Percentiles rank a stretch among this genome's conserved stretches.
phyloP scores from a whole-genome alignment of 2,888 invertebrate species.

The Rhagonycha fulva region DNA sequence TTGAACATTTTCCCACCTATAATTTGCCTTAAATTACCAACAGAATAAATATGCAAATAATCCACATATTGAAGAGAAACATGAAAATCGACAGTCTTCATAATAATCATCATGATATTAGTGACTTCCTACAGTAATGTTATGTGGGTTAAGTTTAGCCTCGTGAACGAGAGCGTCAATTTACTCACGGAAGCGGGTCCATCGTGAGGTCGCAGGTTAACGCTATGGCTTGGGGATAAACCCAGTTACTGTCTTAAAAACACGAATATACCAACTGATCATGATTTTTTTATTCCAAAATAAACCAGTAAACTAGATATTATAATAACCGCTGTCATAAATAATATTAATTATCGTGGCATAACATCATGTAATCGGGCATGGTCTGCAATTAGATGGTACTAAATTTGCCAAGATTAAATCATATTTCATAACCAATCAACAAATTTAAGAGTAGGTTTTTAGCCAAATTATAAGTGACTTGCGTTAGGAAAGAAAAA shows the following conservation, averaged over 20 bases:
- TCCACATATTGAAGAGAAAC: not conserved
- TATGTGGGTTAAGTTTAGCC: conserved; percentile 24
- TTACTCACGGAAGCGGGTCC: conserved; percentile 29
- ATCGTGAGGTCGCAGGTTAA: conserved; percentile 27
- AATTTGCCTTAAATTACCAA: not conserved
- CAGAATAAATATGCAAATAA: not conserved
- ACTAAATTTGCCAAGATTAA: not conserved
- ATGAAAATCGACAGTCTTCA: conserved; percentile 6
- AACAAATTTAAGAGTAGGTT: not conserved
- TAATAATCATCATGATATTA: not conserved
- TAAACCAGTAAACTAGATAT: conserved; percentile 8
- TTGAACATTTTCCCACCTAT: not conserved
- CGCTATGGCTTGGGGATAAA: conserved; percentile 17
- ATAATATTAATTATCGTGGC: conserved; percentile 1
- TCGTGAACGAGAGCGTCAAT: conserved; percentile 26
- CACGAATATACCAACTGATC: conserved; percentile 13
- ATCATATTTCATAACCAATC: not conserved
- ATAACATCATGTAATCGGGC: not conserved
- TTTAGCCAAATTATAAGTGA: not conserved
- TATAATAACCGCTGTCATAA: conserved; percentile 5
- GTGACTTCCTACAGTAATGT: conserved; percentile 6
- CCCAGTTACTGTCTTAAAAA: conserved; percentile 21
- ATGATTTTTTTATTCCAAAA: conserved; percentile 4
- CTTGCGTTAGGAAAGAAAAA: not conserved
- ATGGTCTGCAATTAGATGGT: not conserved